Conservation (phyloP, 2,888 invertebrate genomes). For the Amblyteles armatorius region DNA sequence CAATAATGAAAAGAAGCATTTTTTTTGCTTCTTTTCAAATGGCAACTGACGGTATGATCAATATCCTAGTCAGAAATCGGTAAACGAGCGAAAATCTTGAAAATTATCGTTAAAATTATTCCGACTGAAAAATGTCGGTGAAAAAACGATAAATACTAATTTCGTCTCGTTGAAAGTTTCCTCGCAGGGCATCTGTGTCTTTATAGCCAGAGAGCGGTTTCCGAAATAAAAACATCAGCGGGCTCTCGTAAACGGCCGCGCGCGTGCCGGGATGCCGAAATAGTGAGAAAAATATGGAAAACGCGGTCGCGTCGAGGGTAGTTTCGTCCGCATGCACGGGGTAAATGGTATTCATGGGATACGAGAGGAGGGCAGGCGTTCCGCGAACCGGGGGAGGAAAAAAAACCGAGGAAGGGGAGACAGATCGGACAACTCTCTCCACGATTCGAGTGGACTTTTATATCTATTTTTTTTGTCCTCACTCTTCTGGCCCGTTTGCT, state of each 20-base stretch:
- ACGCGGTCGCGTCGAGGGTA: constrained; percentile 58
- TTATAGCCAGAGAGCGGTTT: not conserved
- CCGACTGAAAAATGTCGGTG: not conserved
- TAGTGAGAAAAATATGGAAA: constrained; percentile 70
- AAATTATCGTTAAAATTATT: not conserved
- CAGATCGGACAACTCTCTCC: constrained; percentile 76
- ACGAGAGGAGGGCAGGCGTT: constrained; percentile 49
- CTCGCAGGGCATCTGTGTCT: not conserved
- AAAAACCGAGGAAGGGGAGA: constrained; percentile 37
- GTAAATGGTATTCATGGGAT: constrained; percentile 78
- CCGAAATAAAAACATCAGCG: constrained; percentile 30
- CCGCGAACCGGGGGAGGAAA: constrained; percentile 29
- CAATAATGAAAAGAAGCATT: too few relatives aligned
- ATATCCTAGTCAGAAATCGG: not conserved
- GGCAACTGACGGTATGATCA: not conserved
- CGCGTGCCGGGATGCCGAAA: constrained; percentile 51
- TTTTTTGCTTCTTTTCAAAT: not conserved
- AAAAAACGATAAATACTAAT: not conserved
- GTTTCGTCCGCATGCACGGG: constrained; percentile 48
- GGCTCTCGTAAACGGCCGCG: constrained; percentile 14
- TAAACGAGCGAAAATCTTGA: not conserved
- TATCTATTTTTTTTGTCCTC: constrained; percentile 68
- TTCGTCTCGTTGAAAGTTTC: not conserved
- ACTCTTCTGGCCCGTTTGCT: constrained; percentile 60
- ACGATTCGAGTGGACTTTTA: constrained; percentile 79